Percentiles rank a stretch among this genome's conserved stretches.
These are phyloP conservation scores for Falco novaeseelandiae DNA, from an alignment of 2,797 vertebrate genomes.

Conservation along the genomic window DNA sequence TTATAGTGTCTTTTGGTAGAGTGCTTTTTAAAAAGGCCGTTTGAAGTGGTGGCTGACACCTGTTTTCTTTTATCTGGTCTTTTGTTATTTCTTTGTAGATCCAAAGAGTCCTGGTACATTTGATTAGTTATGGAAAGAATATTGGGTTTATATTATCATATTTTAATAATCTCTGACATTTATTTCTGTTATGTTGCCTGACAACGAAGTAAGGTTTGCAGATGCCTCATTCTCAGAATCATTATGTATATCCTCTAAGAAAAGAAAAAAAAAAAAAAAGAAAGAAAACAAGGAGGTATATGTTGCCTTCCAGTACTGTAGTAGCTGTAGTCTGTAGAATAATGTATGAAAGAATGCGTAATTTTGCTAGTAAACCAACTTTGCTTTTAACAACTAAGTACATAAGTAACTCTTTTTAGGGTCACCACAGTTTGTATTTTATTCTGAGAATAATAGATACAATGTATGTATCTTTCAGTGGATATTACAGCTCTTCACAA, in stretches of 20 bases:
- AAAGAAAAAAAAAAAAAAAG: background rate
- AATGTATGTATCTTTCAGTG: background rate
- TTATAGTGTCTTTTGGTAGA: background rate
- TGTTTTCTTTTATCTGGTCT: slow-evolving; percentile 21
- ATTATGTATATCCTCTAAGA: background rate
- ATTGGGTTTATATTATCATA: background rate
- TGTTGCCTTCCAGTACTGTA: background rate
- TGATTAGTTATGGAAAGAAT: background rate
- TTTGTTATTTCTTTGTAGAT: background rate
- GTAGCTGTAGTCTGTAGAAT: background rate
- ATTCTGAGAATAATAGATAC: background rate
- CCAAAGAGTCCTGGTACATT: background rate
- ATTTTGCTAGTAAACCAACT: background rate
- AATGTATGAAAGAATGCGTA: background rate
- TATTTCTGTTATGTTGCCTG: background rate
- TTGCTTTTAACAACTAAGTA: background rate
- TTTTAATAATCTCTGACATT: background rate
- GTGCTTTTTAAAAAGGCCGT: background rate
- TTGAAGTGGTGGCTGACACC: slow-evolving; percentile 7
- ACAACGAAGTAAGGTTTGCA: background rate
- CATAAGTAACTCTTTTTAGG: background rate
- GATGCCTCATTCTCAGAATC: background rate
- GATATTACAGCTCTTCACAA: background rate
- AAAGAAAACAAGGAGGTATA: background rate
- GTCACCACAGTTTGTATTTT: background rate